Base-by-base conservation (phyloP, 37 sponge, comb jelly and placozoan genomes). In the Chondrosia reniformis region DNA sequence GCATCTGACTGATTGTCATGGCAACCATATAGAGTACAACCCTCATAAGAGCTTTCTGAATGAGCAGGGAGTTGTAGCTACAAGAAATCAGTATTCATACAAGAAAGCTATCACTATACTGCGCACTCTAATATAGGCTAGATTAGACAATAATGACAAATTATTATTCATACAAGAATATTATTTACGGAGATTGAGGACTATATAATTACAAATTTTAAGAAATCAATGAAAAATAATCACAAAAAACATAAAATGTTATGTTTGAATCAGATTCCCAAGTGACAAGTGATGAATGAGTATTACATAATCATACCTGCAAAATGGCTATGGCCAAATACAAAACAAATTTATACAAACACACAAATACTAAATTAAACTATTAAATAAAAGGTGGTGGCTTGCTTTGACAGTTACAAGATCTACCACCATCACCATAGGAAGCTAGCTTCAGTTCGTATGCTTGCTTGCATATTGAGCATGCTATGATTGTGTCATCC, bases 1-100 rank as follows among this genome's bases (percentile, higher is more conserved):
- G 0, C 4, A 67, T 9, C 69, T 95, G 67, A 92, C 95, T 45
- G 91, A 98, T 43, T n/a, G 87, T 2, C 55, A 65, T 31, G 99
- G 99, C 22, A 78, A 80, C 9, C 65, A 58, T 25, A 31, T 95
- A 17, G 61, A 38, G 4, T 96, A 96, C 65, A 55, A 80, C 5
- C 65, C 79, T 25, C 80, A 62, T n/a, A 44, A 44, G n/a, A 44
- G 42, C 4, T 9, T 31, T 21, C 41, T 44, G 19, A 69, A 69
- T 40, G 42, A 17, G 4, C 31, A 69, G 39, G 72, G 72, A 12
- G 7, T 69, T 34, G 36, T 69, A 3, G 72, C 43, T 43, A 24
- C 72, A 34, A 34, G 22, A 21, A 39, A 39, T 38, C 3, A 15
- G 1, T 36, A 41, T 39, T 41, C 42, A 19, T 44, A 41, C 40